A percentile compares a stretch with the other conserved stretches of the same genome.
Evolutionary conservation across 1,140 invertebrate genomes (phyloP).

Genomic region (Chlorops oryzae): DNA sequence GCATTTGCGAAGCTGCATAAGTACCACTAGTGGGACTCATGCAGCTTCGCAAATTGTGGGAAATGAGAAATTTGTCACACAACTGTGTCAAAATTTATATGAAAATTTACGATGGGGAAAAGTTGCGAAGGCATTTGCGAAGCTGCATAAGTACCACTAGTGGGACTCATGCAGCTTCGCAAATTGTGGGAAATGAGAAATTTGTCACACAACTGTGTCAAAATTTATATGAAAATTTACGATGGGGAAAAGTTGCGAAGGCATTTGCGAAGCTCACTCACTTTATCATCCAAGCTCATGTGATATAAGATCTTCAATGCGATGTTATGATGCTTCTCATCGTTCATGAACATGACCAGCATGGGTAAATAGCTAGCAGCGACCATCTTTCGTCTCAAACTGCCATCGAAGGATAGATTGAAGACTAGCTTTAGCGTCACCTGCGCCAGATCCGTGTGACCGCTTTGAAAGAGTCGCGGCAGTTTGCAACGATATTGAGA

Average conservation of each 20-base stretch:
- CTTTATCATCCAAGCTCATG: slow-evolving; percentile 87
- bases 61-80: no score
- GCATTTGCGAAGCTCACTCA: slow-evolving; percentile 3
- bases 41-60: no score
- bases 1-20: no score
- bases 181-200: neutral
- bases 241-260: no score
- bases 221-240: no score
- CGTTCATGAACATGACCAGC: slow-evolving; percentile 80
- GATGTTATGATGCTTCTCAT: slow-evolving; percentile 76
- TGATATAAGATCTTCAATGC: slow-evolving; percentile 91
- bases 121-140: no score
- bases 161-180: neutral
- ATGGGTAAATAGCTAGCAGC: slow-evolving; percentile 82
- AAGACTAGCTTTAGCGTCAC: slow-evolving; percentile 83
- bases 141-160: neutral
- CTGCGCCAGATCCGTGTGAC: slow-evolving; percentile 76
- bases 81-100: no score
- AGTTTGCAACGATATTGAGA: slow-evolving; percentile 66
- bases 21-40: no score
- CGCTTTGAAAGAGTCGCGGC: slow-evolving; percentile 64
- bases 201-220: neutral
- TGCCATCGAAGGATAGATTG: slow-evolving; percentile 95
- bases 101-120: no score
- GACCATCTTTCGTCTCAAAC: slow-evolving; percentile 82